Conservation (phyloP, 2,797 vertebrate genomes). For the Diglossa cyanea region DNA sequence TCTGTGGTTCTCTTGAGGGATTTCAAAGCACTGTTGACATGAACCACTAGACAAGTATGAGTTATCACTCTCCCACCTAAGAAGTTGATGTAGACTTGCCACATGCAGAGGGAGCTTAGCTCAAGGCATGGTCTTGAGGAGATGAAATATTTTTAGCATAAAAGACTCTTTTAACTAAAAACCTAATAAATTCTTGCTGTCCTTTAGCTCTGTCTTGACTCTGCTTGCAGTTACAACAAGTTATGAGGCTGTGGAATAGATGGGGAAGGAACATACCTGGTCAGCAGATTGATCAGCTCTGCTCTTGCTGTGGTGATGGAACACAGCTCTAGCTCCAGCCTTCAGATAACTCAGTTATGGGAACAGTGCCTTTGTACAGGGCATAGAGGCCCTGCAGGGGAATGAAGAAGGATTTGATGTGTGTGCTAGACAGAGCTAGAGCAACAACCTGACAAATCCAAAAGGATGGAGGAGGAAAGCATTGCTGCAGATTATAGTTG, state of each 20-base stretch:
- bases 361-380: not conserved
- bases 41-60: not conserved
- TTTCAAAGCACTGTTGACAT: not conserved
- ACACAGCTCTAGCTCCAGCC: not conserved
- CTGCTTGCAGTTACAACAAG: not conserved
- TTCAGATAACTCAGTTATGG: not conserved
- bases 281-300: not conserved
- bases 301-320: not conserved
- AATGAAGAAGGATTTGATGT: not conserved
- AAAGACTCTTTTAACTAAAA: not conserved
- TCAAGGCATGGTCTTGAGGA: not conserved
- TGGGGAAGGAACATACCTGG: not conserved
- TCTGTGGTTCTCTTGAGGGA: not conserved
- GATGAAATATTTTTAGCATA: not conserved
- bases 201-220: not conserved
- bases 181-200: not conserved
- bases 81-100: not conserved
- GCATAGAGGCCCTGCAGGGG: not conserved
- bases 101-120: not conserved
- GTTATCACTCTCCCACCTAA: not conserved
- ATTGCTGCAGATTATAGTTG: not conserved
- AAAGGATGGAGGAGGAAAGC: not conserved
- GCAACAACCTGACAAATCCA: not conserved
- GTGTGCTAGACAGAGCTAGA: not conserved
- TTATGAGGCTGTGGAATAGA: not conserved